phyloP scores from a whole-genome alignment of 2,888 invertebrate species.

The Trichogramma evanescens region DNA sequence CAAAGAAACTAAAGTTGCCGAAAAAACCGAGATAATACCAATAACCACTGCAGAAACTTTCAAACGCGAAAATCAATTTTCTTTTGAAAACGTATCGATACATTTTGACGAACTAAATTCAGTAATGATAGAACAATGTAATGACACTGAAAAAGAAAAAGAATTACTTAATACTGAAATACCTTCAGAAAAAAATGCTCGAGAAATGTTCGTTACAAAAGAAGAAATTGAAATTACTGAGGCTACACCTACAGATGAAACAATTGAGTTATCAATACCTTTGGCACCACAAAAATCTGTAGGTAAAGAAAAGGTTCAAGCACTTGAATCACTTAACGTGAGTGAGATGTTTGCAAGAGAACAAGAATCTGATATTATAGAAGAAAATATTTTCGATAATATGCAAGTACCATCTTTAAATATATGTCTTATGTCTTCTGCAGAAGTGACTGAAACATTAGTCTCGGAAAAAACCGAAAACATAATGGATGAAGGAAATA shows the following conservation, averaged over 20 bases:
- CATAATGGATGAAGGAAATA: constrained; percentile 26
- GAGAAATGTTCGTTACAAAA: constrained; percentile 39
- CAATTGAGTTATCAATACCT: constrained; percentile 22
- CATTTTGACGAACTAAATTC: constrained; percentile 22
- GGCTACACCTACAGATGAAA: constrained; percentile 26
- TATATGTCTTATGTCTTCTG: constrained; percentile 17
- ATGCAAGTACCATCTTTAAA: constrained; percentile 5
- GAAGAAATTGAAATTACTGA: constrained; percentile 36
- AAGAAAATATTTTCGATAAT: background rate
- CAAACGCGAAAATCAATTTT: constrained; percentile 16
- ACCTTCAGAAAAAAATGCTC: constrained; percentile 22
- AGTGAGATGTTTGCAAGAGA: constrained; percentile 25
- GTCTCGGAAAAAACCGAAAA: constrained; percentile 23
- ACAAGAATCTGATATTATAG: constrained; percentile 16
- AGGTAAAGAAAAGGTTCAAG: constrained; percentile 26
- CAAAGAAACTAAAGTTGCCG: constrained; percentile 30
- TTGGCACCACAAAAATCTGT: constrained; percentile 27
- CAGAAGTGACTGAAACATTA: constrained; percentile 27
- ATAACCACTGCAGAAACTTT: constrained; percentile 20
- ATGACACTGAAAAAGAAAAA: constrained; percentile 20
- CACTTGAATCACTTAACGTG: constrained; percentile 29
- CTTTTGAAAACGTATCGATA: too few relatives aligned
- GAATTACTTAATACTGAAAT: constrained; percentile 7
- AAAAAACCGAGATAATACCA: constrained; percentile 27
- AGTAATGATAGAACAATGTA: constrained; percentile 21